Conservation (phyloP, 2,888 invertebrate genomes). For the Ceramica pisi region DNA sequence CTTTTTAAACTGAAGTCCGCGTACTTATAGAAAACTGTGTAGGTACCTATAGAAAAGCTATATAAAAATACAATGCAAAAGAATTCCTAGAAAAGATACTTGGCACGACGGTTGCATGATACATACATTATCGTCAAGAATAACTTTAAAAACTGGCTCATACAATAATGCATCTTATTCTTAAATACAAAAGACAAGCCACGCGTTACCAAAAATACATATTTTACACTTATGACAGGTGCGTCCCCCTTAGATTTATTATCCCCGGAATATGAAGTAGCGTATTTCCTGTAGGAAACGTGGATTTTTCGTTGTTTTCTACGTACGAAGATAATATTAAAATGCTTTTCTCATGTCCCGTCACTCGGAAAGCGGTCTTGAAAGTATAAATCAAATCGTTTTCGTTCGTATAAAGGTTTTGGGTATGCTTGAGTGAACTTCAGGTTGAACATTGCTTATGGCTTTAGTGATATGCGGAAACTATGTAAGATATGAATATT, state of each 20-base stretch:
- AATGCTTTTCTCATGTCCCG: conserved; percentile 79
- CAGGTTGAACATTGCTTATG: conserved; percentile 58
- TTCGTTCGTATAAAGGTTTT: conserved; percentile 68
- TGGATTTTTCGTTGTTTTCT: conserved; percentile 84
- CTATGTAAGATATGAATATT: conserved; percentile 27
- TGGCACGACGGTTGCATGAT: neutral
- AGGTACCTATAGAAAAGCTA: too few species aligned
- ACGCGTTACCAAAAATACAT: conserved; percentile 86
- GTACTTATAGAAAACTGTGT: too few species aligned
- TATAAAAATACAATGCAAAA: too few species aligned
- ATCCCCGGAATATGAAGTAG: conserved; percentile 84
- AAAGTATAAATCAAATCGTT: conserved; percentile 80
- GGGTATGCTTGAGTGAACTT: conserved; percentile 63
- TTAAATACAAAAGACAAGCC: conserved; percentile 73
- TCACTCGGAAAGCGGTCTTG: conserved; percentile 74
- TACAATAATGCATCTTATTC: conserved; percentile 75
- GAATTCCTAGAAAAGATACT: too few species aligned
- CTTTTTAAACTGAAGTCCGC: too few species aligned
- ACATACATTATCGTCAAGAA: conserved; percentile 13
- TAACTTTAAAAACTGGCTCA: conserved; percentile 31
- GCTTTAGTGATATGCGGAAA: conserved; percentile 51
- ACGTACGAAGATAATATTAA: conserved; percentile 77
- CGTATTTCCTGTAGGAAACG: conserved; percentile 75
- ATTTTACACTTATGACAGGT: conserved; percentile 90
- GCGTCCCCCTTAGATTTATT: conserved; percentile 88